Conservation (phyloP, 2,113 vertebrate species). For the Hypocryptadius cinnamomeus region DNA sequence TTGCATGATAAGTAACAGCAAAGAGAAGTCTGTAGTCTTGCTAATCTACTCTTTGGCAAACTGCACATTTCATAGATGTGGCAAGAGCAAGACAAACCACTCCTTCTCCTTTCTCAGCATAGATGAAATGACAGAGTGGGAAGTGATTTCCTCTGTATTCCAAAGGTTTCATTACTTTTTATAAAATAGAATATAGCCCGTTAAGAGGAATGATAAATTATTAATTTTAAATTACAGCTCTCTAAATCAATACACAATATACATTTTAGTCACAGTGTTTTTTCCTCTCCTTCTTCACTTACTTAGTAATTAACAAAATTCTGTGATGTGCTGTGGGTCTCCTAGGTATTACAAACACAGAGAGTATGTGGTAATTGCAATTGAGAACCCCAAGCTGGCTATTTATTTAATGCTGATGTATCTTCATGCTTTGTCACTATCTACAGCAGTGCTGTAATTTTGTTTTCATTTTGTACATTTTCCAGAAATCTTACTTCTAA, state of each 20-base stretch:
- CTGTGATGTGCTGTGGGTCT: constrained; percentile 7
- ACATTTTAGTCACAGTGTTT: background rate
- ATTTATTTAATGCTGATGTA: constrained; percentile 40
- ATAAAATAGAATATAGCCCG: background rate
- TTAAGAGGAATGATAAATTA: constrained; percentile 16
- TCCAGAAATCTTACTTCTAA: background rate
- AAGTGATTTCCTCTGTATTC: background rate
- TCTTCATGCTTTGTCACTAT: constrained; percentile 15
- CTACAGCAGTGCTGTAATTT: background rate
- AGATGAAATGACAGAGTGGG: background rate
- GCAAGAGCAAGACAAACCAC: background rate
- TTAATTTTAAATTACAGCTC: constrained; percentile 1
- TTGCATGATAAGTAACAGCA: background rate
- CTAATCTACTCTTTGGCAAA: constrained; percentile 9
- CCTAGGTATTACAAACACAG: constrained; percentile 4
- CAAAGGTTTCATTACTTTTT: background rate
- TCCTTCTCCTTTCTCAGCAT: background rate
- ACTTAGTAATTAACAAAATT: constrained; percentile 46
- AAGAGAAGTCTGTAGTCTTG: constrained; percentile 5
- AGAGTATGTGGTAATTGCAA: constrained; percentile 11
- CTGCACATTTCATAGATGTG: background rate
- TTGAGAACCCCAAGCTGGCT: constrained; percentile 28
- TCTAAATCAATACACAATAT: background rate
- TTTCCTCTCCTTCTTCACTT: background rate
- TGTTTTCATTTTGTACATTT: background rate